Evolutionary conservation across 2,888 invertebrate genomes (phyloP).

Genomic region (Lysandra coridon): DNA sequence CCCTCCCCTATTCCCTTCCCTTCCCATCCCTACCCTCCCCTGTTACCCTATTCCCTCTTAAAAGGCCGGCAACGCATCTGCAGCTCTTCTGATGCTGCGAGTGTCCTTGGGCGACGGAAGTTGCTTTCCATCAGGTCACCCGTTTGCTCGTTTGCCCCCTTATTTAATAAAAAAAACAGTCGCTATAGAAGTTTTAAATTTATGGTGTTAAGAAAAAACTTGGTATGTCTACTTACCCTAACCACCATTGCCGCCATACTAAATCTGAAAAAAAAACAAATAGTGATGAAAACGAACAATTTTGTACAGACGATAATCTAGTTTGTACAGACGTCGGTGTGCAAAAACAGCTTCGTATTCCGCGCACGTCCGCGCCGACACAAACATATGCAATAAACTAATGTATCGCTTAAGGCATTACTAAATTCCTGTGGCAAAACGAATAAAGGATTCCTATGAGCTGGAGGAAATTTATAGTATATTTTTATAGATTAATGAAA

Average conservation of each 20-base stretch:
- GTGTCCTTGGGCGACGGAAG: no score
- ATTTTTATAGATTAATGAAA: background rate
- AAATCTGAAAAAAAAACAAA: background rate
- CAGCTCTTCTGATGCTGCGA: no score
- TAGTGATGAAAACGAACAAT: background rate
- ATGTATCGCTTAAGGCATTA: slow-evolving; percentile 29
- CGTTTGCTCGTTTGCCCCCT: no score
- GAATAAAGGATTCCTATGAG: slow-evolving; percentile 5
- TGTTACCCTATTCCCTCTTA: no score
- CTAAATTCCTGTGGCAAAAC: slow-evolving; percentile 1
- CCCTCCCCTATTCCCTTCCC: no score
- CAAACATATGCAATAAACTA: slow-evolving; percentile 35
- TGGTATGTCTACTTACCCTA: background rate
- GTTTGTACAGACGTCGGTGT: slow-evolving; percentile 1
- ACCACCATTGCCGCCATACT: background rate
- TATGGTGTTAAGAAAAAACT: background rate
- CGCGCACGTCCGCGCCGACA: slow-evolving; percentile 36
- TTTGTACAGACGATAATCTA: slow-evolving; percentile 7
- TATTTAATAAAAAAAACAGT: no score
- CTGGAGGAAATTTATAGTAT: background rate
- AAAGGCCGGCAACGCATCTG: no score
- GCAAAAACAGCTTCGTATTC: slow-evolving; percentile 40
- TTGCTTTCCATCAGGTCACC: no score
- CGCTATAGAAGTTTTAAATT: no score
- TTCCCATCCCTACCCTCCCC: no score